Evolutionary conservation across 2,888 invertebrate species (phyloP), one percentile per base, ranked within the genome.

Genomic region (Baronia brevicornis): DNA sequence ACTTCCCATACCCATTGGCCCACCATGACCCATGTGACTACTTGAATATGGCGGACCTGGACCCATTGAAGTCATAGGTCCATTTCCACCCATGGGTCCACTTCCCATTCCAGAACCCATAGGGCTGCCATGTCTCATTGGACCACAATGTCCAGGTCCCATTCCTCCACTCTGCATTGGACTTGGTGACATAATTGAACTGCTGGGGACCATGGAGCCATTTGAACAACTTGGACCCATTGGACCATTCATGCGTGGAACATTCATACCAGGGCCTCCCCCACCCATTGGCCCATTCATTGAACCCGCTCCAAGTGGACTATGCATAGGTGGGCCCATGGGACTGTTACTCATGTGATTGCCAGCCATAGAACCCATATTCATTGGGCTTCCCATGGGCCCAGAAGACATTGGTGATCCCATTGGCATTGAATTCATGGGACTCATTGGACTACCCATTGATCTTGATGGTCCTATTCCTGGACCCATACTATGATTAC

Each of bases 311-410:
- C 86, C 89, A 38, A 89, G 67, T 24, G 90, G 90, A 73, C 90
- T 91, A 51, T 91, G 91, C 88, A 93, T 90, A 5, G 89, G 91
- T 30, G 91, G 91, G 30, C 88, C 90, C 91, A 90, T 92, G 32
- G 89, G 90, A 54, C 90, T 89, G 51, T 89, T 90, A 57, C 88
- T 89, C 86, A 90, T 90, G 48, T 88, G 87, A 48, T 71, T 86
- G 28, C 80, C 82, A 31, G 79, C 73, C 86, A 90, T 88, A 17
- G 88, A 87, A 33, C 85, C 86, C 87, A 88, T 88, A 50, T 88
- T 87, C 89, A 92, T 89, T 3, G 92, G 91, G 52, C 92, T 90
- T 40, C 93, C 89, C 85, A 91, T 89, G 21, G 90, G 87, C 41
- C 88, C 89, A 18, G 89, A 86, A 39, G 85, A 88, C 89, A 90